phyloP scores from a whole-genome alignment of 2,797 vertebrate species.

The Bradypus variegatus region DNA sequence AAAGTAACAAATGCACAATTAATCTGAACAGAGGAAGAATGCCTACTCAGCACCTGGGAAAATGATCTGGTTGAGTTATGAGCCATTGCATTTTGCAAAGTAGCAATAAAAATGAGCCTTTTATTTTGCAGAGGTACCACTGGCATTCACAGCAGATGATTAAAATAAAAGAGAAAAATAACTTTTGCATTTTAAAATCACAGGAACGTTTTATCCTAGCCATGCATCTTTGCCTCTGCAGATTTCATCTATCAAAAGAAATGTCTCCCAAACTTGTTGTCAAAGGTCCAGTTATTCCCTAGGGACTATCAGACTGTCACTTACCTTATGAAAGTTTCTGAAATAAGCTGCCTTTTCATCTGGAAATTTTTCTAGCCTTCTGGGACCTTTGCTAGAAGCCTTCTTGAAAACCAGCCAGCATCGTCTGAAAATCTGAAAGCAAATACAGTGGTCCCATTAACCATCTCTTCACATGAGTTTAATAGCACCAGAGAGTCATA shows the following conservation, averaged over 20 bases:
- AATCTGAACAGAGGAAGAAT: constrained; percentile 46
- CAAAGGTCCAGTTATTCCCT: constrained; percentile 2
- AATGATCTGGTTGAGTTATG: constrained; percentile 40
- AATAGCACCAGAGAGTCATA: not conserved
- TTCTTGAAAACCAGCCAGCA: constrained; percentile 99
- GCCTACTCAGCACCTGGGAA: constrained; percentile 48
- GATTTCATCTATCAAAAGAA: constrained; percentile 54
- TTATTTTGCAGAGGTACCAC: constrained; percentile 40
- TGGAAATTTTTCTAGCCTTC: constrained; percentile 96
- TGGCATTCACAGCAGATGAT: constrained; percentile 57
- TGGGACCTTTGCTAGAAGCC: constrained; percentile 97
- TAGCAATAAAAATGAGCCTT: constrained; percentile 53
- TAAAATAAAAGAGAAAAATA: constrained; percentile 57
- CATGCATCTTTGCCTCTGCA: constrained; percentile 10
- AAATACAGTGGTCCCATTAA: constrained; percentile 59
- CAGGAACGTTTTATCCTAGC: constrained; percentile 3
- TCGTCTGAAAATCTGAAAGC: constrained; percentile 91
- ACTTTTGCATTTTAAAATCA: constrained; percentile 43
- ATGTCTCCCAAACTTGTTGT: not conserved
- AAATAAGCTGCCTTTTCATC: constrained; percentile 99
- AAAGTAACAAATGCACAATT: constrained; percentile 56
- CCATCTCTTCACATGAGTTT: not conserved
- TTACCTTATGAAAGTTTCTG: constrained; percentile 96
- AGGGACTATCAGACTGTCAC: not conserved
- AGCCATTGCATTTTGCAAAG: constrained; percentile 57